Evolutionary conservation across 1,140 invertebrate genomes (phyloP), one percentile per base, ranked within the genome.

Genomic region (Trichonephila clavata): DNA sequence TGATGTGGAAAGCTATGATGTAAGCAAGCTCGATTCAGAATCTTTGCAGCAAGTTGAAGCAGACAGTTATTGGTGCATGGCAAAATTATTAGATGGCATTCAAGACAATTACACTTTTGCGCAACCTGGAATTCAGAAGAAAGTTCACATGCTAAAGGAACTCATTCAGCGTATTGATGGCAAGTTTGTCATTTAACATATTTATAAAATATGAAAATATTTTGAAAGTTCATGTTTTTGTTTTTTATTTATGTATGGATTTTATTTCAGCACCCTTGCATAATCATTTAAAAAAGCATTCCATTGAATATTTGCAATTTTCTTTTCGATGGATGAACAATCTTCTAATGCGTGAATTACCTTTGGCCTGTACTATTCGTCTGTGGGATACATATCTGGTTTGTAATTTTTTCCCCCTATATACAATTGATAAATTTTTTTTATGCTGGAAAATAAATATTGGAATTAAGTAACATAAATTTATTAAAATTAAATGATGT

Each of bases 291-390:
- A 97, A 98, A 96, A 96, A 97, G 39, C 98, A 99, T 95, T 98
- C 98, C 92, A 98, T 99, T 57, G 99, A 99, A 96, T 99, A 99
- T 96, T 97, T 99, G 43, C 99, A 99, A 96, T 99, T 99, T 96
- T 99, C 99, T 8, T 99, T 99, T 96, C 97, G 99, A n/a, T 99
- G 99, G 99, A 99, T 99, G 98, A 99, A 99, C 96, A 99, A 99
- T 96, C 96, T 99, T 86, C 96, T 99, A 94, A 99, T 99, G 95
- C 96, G 99, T 94, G 99, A 99, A 96, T 97, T 99, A 80, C 99
- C 99, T 8, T 96, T 99, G 24, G 97, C 98, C 81, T 99, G 99
- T 96, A 99, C 98, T n/a, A 99, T 99, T 94, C 97, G 99, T 63
- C 96, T 99, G 16, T 99, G 99, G 99, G 99, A 99, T 96, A 99